Base-by-base conservation (phyloP, 2,888 invertebrate genomes). In the Drosophila recens region DNA sequence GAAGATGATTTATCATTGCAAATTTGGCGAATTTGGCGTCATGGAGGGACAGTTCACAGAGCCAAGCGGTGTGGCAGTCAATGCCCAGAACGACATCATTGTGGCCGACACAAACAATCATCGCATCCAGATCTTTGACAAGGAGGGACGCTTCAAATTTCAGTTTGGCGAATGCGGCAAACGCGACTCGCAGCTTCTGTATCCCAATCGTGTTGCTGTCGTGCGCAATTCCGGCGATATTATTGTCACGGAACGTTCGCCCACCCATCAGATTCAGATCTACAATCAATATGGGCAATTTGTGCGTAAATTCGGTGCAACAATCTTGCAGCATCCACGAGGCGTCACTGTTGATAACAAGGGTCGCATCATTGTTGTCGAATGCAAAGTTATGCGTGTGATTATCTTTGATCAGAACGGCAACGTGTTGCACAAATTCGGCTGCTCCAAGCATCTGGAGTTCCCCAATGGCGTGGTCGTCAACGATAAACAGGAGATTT, bases 201-300 rank as follows among this genome's bases (percentile, higher is more conserved):
- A 99, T 93, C 99, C 99, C 0, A 99, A 99, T 92, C 95, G 99
- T 77, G 99, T 99, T 4, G 98, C 99, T 1, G 99, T 99, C 0
- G 99, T 99, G 9, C 97, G 98, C 81, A 97, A 98, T n/a, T 99
- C 99, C 0, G 99, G 99, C 11, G 99, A 99, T 90, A 99, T 99
- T 49, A 98, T 99, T 80, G 99, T 99, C 4, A 99, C 99, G 1
- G 99, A 99, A 92, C 95, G 99, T 66, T 97, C 97, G 46, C 99
- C 99, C 8, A 99, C 99, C 4, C 99, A 99, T 93, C 99, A 99
- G 93, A 99, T 99, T 84, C 99, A 99, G 93, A 99, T 99, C 86
- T 99, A 99, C 94, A 99, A 99, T 93, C 99, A 99, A 93, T 99
- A 99, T 92, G 99, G 99, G 0, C 99, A 99, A 93, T 99, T 99